Base-by-base conservation (phyloP, 2,888 invertebrate genomes). In the Himalopsyche tibetana region DNA sequence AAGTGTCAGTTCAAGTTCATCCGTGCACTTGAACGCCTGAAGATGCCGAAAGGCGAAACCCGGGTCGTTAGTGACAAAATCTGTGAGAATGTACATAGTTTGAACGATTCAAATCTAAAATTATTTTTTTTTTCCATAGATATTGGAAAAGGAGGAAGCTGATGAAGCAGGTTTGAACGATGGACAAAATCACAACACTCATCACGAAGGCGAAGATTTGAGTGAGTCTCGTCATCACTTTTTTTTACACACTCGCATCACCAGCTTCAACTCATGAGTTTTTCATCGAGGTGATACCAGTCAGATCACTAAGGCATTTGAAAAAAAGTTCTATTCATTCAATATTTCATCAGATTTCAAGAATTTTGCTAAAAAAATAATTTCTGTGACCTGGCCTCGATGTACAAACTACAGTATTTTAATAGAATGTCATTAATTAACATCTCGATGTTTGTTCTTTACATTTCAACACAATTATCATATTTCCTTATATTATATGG, bases 101-200 rank as follows among this genome's bases (percentile, higher is more conserved):
- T n/a, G n/a, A n/a, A n/a, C n/a, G 42, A 45, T 45, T 8, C 45
- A 45, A 45, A 45, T n/a, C n/a, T n/a, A n/a, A n/a, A n/a, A n/a
- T n/a, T n/a, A n/a, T n/a, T n/a, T n/a, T n/a, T n/a, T n/a, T n/a
- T n/a, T n/a, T n/a, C 89, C 89, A 15, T 89, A 93, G 93, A 92
- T 93, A 88, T 90, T 93, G 91, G 93, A 93, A 88, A 93, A 93
- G 90, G 93, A 93, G 90, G 93, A 93, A 88, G 91, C 91, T 0
- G 93, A 93, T 40, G 93, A 93, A 89, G 92, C 91, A 5, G 92
- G 92, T 38, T 91, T 87, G 55, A 42, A 91, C 12, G 88, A 88
- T n/a, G 86, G 82, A 38, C 86, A 87, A 17, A 88, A 87, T 83
- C 92, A 93, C 89, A 92, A 91, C 87, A 89, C 91, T 89, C 93